Evolutionary conservation across 2,797 vertebrate genomes (phyloP).

Genomic region (Bucorvus abyssinicus): DNA sequence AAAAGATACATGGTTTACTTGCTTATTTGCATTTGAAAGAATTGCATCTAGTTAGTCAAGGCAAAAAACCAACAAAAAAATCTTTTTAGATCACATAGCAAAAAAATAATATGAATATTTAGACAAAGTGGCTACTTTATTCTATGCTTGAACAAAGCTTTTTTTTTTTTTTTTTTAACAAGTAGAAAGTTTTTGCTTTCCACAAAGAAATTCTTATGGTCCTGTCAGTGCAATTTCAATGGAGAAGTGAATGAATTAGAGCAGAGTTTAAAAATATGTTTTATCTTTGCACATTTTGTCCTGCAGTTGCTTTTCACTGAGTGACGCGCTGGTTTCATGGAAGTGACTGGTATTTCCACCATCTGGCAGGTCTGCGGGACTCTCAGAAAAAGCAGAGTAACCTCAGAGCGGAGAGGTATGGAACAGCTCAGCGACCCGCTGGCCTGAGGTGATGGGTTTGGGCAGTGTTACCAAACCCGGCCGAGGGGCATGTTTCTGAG

Average conservation of each 20-base stretch:
- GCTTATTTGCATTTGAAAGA: not conserved
- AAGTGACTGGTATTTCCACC: not conserved
- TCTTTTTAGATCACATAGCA: not conserved
- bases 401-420: not conserved
- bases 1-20: not conserved
- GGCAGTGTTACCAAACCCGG: not conserved
- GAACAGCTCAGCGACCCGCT: not conserved
- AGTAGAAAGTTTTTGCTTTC: not conserved
- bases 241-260: not conserved
- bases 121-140: not conserved
- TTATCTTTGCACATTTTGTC: not conserved
- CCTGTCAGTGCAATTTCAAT: not conserved
- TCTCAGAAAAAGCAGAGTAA: not conserved
- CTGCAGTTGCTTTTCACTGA: not conserved
- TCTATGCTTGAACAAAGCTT: not conserved
- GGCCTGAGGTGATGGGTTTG: fast-evolving
- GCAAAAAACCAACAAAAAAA: not conserved
- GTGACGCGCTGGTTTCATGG: not conserved
- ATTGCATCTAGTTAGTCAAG: not conserved
- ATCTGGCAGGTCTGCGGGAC: not conserved
- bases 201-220: not conserved
- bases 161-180: not conserved
- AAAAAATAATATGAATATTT: not conserved
- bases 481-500: too few species aligned
- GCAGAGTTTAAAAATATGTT: not conserved